phyloP scores from a whole-genome alignment of 2,797 vertebrate genomes.

The Mallotus villosus region DNA sequence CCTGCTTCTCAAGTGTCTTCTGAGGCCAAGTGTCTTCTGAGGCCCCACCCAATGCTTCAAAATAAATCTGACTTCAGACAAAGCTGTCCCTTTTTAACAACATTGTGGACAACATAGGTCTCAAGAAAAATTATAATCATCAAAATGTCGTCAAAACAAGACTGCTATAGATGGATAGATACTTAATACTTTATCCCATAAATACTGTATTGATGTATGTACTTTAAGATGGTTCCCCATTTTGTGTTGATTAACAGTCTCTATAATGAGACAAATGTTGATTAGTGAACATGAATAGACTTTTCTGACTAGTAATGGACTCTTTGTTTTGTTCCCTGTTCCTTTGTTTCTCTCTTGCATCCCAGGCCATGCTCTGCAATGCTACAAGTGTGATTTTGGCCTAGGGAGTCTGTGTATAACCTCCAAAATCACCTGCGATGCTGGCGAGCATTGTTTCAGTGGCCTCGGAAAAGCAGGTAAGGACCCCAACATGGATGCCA shows the following conservation, averaged over 20 bases:
- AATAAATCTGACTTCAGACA: not conserved
- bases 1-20: too few relatives aligned
- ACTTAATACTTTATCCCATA: too few relatives aligned
- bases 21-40: too few relatives aligned
- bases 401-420: constrained; percentile 31
- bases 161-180: too few relatives aligned
- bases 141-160: too few relatives aligned
- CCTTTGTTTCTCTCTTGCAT: constrained; percentile 7
- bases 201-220: too few relatives aligned
- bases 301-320: too few relatives aligned
- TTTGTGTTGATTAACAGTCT: too few relatives aligned
- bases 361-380: constrained; percentile 66
- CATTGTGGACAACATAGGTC: too few relatives aligned
- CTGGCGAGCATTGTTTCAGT: constrained; percentile 46
- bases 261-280: not conserved
- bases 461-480: constrained; percentile 66
- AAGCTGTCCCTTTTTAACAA: not conserved
- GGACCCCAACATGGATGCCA: not conserved
- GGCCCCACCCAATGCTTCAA: not conserved
- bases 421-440: rapidly evolving
- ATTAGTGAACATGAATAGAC: too few relatives aligned
- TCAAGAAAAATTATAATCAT: too few relatives aligned
- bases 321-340: not conserved
- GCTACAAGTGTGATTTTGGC: constrained; percentile 65
- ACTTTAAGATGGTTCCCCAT: too few relatives aligned